phyloP scores from a whole-genome alignment of 2,888 invertebrate species.

The Elaeidobius kamerunicus region DNA sequence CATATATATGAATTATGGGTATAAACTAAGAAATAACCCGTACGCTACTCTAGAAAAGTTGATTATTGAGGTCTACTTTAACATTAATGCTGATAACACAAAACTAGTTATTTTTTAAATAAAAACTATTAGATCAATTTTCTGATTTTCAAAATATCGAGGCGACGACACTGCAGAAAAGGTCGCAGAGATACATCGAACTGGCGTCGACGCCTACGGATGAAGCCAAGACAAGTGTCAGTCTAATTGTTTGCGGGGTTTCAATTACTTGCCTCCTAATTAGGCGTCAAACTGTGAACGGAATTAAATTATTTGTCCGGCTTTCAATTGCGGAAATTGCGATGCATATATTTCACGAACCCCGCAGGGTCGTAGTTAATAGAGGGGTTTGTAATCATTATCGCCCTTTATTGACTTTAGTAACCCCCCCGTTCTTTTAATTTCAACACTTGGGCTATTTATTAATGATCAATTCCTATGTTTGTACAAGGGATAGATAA shows the following conservation, averaged over 20 bases:
- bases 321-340: conserved; percentile 42
- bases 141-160: too few species aligned
- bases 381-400: conserved; percentile 21
- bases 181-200: conserved; percentile 22
- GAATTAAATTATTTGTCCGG: conserved; percentile 50
- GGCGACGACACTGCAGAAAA: conserved; percentile 6
- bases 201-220: conserved; percentile 43
- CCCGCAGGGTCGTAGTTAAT: conserved; percentile 28
- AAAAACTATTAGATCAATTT: too few species aligned
- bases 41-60: too few species aligned
- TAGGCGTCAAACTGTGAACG: conserved; percentile 50
- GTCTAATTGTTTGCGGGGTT: conserved; percentile 50
- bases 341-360: conserved; percentile 34
- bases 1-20: too few species aligned
- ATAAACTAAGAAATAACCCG: too few species aligned
- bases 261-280: conserved; percentile 49
- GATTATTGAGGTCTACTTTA: too few species aligned
- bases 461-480: too few species aligned
- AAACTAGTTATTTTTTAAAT: too few species aligned
- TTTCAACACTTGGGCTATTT: conserved; percentile 5
- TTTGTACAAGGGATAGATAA: too few species aligned
- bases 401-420: conserved; percentile 21
- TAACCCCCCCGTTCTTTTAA: conserved; percentile 12
- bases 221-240: conserved; percentile 48
- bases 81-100: too few species aligned